A percentile compares a stretch with the other conserved stretches of the same genome.
These are phyloP conservation scores for Schrankia costaestrigalis DNA, from an alignment of 2,888 invertebrate species.

Conservation along the genomic window DNA sequence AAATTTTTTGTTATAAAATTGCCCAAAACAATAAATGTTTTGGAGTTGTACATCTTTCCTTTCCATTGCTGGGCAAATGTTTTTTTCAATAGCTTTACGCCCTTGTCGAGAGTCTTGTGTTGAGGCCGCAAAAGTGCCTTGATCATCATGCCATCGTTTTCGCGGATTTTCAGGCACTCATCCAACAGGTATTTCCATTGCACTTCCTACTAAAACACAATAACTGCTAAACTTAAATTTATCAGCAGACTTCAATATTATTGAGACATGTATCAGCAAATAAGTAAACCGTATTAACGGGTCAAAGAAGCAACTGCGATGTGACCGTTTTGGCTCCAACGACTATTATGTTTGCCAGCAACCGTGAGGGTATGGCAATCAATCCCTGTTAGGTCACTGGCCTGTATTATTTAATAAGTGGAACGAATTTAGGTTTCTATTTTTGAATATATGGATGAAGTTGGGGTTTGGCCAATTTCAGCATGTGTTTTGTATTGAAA, in stretches of 20 bases:
- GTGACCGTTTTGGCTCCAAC: conserved; percentile 28
- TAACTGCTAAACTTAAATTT: too few relatives aligned
- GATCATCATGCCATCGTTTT: too few relatives aligned
- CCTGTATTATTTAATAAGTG: conserved; percentile 31
- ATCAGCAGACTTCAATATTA: neutral
- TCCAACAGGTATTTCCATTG: too few relatives aligned
- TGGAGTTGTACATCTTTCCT: too few relatives aligned
- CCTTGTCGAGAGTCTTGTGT: too few relatives aligned
- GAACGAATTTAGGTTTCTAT: conserved; percentile 20
- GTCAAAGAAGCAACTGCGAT: conserved; percentile 30
- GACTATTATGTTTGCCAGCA: conserved; percentile 27
- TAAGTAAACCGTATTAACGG: conserved; percentile 21
- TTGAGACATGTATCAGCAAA: neutral
- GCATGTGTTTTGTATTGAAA: neutral
- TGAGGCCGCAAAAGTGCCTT: too few relatives aligned
- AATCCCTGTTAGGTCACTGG: conserved; percentile 29
- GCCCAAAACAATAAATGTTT: too few relatives aligned
- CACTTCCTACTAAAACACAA: too few relatives aligned
- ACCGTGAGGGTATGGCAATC: conserved; percentile 20
- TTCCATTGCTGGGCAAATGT: too few relatives aligned
- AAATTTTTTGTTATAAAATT: too few relatives aligned
- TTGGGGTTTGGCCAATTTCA: conserved; percentile 25
- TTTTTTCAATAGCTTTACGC: too few relatives aligned
- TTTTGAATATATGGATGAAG: conserved; percentile 13
- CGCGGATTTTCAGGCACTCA: too few relatives aligned